Base-by-base conservation (phyloP, 2,113 vertebrate species). In the Prolemur simus region DNA sequence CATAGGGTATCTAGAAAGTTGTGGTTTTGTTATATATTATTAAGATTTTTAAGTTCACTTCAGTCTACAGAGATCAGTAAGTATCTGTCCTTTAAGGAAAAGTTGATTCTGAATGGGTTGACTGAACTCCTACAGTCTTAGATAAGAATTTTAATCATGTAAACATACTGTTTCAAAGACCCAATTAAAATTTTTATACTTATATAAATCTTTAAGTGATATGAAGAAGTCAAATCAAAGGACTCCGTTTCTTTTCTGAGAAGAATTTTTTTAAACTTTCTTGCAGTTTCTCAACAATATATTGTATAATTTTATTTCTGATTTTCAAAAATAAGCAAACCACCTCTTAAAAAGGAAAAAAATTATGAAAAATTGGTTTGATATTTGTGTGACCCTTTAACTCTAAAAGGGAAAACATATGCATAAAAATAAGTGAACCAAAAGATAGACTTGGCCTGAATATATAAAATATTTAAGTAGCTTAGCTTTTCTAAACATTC, bases 1-100 rank as follows among this genome's bases (percentile, higher is more conserved):
- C 49, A 42, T 76, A 37, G 8, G 3, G 20, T 87, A n/a, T 77
- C 64, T 27, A 77, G 68, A 77, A 95, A 86, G 52, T 54, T 86
- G 42, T 58, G 25, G 37, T 80, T 95, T 87, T 91, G 27, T 89
- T 78, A 63, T 23, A 18, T 54, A 54, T 54, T 54, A 63, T 20
- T 95, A 82, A n/a, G 49, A 54, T 96, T 92, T 78, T 90, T 37
- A 87, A 87, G 1, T 93, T 92, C 29, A 69, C 71, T 63, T 29
- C 63, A 63, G 0, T 63, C 11, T 69, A 37, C 9, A 23, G 73
- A 78, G 18, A 45, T 78, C 20, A 83, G 49, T 27, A 71, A 81
- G 47, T 80, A 20, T 60, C 25, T 58, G 39, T 86, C 52, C 63
- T 87, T 0, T 87, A 20, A 60, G 49, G 34, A 91, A 73, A 90